Evolutionary conservation across 2,797 vertebrate species (phyloP).

Genomic region (Selene dorsalis): DNA sequence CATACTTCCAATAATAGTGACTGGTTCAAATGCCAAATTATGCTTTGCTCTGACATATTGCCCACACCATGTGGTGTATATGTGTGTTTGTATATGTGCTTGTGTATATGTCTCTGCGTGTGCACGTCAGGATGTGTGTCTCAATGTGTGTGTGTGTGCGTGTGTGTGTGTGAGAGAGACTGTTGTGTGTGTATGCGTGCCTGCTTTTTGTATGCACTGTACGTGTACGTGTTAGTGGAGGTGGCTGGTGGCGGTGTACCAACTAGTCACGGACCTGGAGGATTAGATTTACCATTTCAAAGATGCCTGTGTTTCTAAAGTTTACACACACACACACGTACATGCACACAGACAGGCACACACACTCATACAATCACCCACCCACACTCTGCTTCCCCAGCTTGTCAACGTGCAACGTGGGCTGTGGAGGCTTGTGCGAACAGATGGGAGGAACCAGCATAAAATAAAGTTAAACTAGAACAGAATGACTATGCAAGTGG

Average conservation of each 20-base stretch:
- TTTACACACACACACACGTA: constrained; percentile 85
- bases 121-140: constrained; percentile 40
- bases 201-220: constrained; percentile 78
- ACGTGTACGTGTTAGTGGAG: constrained; percentile 76
- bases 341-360: constrained; percentile 58
- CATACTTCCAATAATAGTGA: constrained; percentile 83
- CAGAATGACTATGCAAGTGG: constrained; percentile 92
- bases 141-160: constrained; percentile 34
- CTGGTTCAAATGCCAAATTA: constrained; percentile 86
- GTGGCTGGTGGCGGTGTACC: constrained; percentile 83
- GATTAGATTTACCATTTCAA: constrained; percentile 87
- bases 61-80: constrained; percentile 84
- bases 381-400: constrained; percentile 86
- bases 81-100: constrained; percentile 62
- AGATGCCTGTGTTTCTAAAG: constrained; percentile 86
- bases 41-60: constrained; percentile 87
- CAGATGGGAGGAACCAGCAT: constrained; percentile 89
- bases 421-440: constrained; percentile 85
- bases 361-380: constrained; percentile 80
- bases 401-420: constrained; percentile 86
- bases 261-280: constrained; percentile 84
- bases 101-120: constrained; percentile 52
- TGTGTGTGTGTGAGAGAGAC: constrained; percentile 15
- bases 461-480: constrained; percentile 93
- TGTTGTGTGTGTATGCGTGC: constrained; percentile 48